These are phyloP conservation scores for Pseudomyrmex sp. DNA, from an alignment of 1,140 invertebrate genomes.

Conservation along the genomic window DNA sequence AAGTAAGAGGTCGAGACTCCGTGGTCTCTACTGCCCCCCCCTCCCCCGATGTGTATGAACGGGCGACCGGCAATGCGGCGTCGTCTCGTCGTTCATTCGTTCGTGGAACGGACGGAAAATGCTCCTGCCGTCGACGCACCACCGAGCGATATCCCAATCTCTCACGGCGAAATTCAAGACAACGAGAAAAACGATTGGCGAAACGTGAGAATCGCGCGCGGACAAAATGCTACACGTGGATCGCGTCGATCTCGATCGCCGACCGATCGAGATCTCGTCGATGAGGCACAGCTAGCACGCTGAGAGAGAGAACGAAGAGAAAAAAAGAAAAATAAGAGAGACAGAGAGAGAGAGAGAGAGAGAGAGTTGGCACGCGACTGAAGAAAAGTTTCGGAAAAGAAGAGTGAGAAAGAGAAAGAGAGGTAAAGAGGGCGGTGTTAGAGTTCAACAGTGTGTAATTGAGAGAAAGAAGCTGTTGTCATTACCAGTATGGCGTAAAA, in stretches of 20 bases:
- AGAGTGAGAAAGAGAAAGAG: conserved; percentile 3
- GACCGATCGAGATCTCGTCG: conserved; percentile 55
- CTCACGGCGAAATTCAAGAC: conserved; percentile 17
- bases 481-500: conserved; percentile 71
- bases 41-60: conserved; percentile 4
- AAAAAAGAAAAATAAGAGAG: conserved; percentile 34
- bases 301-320: conserved; percentile 49
- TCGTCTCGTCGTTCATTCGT: conserved; percentile 11
- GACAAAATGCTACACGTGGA: conserved; percentile 41
- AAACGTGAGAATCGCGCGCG: conserved; percentile 18
- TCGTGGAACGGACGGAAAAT: background rate
- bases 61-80: background rate
- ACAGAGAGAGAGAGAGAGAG: conserved; percentile 24
- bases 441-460: conserved; percentile 42
- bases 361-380: background rate
- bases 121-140: conserved; percentile 31
- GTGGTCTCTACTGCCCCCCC: background rate
- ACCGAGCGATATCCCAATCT: background rate
- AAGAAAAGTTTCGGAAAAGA: conserved; percentile 40
- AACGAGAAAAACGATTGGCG: conserved; percentile 21
- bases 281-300: conserved; percentile 55
- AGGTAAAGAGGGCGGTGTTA: conserved; percentile 8
- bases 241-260: background rate
- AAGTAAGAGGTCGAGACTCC: background rate
- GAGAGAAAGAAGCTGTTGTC: conserved; percentile 66